Evolutionary conservation across 1,140 invertebrate species (phyloP).

Genomic region (Cherax quadricarinatus): DNA sequence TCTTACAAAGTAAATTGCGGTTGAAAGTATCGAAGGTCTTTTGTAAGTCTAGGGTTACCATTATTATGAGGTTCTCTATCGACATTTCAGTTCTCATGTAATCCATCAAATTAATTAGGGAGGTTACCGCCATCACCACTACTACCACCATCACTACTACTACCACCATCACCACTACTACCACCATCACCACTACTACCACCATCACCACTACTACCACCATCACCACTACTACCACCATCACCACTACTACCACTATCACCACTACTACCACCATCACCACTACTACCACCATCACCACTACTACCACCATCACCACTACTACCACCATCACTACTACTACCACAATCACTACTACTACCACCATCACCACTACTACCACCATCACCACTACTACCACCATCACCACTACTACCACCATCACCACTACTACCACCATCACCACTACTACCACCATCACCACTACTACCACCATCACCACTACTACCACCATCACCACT

Average conservation of each 20-base stretch:
- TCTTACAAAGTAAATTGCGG: too few species aligned
- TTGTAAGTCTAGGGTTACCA: too few species aligned
- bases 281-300: not conserved
- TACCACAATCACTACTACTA: not conserved
- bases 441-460: not conserved
- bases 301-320: constrained; percentile 1
- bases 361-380: constrained; percentile 1
- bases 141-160: constrained; percentile 9
- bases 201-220: constrained; percentile 6
- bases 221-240: constrained; percentile 9
- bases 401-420: not conserved
- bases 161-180: constrained; percentile 12
- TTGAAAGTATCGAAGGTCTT: too few species aligned
- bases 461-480: not conserved
- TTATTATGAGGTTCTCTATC: too few species aligned
- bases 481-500: not conserved
- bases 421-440: not conserved
- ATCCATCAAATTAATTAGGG: too few species aligned
- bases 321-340: too few species aligned
- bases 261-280: constrained; percentile 15
- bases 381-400: not conserved
- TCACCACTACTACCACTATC: constrained; percentile 6
- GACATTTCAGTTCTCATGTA: too few species aligned
- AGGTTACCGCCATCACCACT: constrained; percentile 10
- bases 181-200: constrained; percentile 16